A percentile compares a stretch with the other conserved stretches of the same genome.
phyloP scores from a whole-genome alignment of 1,140 invertebrate genomes.

The Gonioctena quinquepunctata region DNA sequence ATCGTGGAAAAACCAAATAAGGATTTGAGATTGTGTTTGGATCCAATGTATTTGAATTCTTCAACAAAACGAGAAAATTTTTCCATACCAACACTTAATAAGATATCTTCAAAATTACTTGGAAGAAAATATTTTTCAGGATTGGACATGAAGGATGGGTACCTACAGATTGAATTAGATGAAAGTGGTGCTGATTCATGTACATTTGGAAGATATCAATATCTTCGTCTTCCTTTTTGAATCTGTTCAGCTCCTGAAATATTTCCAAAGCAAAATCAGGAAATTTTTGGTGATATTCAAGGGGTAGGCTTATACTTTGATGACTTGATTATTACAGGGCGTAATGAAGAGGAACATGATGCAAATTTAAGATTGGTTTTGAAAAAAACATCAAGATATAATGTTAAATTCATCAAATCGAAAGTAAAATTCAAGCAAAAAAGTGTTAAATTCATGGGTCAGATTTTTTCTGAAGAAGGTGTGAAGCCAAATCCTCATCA shows the following conservation, averaged over 20 bases:
- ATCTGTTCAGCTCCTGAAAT: constrained; percentile 38
- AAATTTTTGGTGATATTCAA: constrained; percentile 38
- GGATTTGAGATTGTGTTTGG: background rate
- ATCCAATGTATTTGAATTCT: constrained; percentile 11
- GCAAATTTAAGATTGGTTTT: constrained; percentile 43
- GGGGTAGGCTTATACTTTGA: constrained; percentile 45
- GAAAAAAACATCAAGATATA: constrained; percentile 3
- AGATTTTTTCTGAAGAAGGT: background rate
- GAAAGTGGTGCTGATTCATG: no score
- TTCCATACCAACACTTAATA: constrained; percentile 13
- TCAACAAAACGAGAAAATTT: background rate
- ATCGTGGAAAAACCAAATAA: background rate
- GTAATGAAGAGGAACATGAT: constrained; percentile 38
- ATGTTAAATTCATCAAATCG: background rate
- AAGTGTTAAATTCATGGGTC: constrained; percentile 1
- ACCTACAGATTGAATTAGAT: constrained; percentile 1
- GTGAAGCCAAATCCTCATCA: background rate
- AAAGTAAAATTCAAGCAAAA: constrained; percentile 13
- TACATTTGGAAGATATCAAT: constrained; percentile 44
- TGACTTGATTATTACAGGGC: constrained; percentile 41
- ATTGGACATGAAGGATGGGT: constrained; percentile 10
- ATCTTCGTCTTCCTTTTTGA: constrained; percentile 37
- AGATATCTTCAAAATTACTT: background rate
- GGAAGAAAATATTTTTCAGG: background rate
- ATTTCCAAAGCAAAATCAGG: constrained; percentile 34